phyloP scores from a whole-genome alignment of 2,888 invertebrate species.

The Sclerodermus sp. region DNA sequence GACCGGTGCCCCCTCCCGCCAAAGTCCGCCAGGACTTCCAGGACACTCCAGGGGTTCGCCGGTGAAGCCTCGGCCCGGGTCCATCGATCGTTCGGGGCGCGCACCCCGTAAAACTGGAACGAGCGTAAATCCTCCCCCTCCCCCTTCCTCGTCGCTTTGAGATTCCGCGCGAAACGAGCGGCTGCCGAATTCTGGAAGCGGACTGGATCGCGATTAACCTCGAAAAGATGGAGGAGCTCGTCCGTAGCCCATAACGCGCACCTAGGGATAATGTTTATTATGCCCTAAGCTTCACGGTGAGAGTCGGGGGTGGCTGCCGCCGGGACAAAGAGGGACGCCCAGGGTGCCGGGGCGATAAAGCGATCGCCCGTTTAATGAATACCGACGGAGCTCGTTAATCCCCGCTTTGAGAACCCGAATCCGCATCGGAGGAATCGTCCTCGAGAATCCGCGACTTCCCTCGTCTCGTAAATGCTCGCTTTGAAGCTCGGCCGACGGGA shows the following conservation, averaged over 20 bases:
- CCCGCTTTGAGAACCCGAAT: constrained; percentile 19
- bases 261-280: background rate
- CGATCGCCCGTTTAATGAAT: constrained; percentile 1
- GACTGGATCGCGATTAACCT: constrained; percentile 15
- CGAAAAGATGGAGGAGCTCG: constrained; percentile 20
- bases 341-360: background rate
- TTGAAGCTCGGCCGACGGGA: constrained; percentile 20
- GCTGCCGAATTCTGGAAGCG: no score
- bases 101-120: no score
- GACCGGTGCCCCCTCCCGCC: no score
- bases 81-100: no score
- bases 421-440: constrained; percentile 6
- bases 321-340: background rate
- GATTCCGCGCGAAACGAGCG: no score
- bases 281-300: background rate
- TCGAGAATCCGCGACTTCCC: constrained; percentile 6
- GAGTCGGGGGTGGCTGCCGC: background rate
- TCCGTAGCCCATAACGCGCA: constrained; percentile 4
- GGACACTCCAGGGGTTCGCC: no score
- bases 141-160: no score
- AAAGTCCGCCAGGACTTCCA: no score
- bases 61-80: no score
- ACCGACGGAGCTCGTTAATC: constrained; percentile 15
- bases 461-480: constrained; percentile 7
- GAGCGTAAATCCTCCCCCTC: no score